Base-by-base conservation (phyloP, 35 echinoderm and acorn worm species). In the Ophiothrix spiculata region DNA sequence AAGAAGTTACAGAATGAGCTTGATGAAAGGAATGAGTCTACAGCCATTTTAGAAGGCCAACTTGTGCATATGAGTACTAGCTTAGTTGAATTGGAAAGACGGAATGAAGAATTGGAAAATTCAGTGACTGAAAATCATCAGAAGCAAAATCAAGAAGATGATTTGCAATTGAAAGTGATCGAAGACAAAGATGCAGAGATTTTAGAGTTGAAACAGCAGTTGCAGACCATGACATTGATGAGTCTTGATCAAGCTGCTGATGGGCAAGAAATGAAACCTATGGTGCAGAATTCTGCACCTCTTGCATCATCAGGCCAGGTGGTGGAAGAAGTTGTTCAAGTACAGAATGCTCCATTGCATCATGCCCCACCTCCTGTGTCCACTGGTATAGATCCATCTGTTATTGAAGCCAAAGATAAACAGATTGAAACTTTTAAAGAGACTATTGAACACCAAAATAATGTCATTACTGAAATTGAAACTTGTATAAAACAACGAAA, bases 41-140 rank as follows among this genome's bases (percentile, higher is more conserved):
- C 91, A 36, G 56, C 88, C 28, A 73, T 81, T 64, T 87, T 93
- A 60, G 90, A 97, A 77, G 79, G 85, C 14, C 87, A 93, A 69
- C 77, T 90, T 21, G 63, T 37, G 23, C 56, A 84, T 39, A 33
- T 97, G 78, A 93, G 87, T 85, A 60, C 86, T 54, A 79, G 81
- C 35, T 31, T 85, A 83, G 39, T 14, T 36, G 80, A 89, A 32
- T 63, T 89, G 81, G 45, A 41, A 64, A 40, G 77, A 86, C 40
- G 79, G 60, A 35, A 31, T 77, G 14, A 88, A 35, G 38, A 85
- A 75, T 19, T 49, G 85, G 39, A 39, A 85, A 46, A 37, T 77
- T 19, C 12, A 32, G 28, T 33, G 37, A 29, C 33, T 16, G 25
- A 23, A 56, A 35, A 31, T 36, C 39, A 75, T 8, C n/a, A 79